Evolutionary conservation across 2,797 vertebrate genomes (phyloP).

Genomic region (Tapera naevia): DNA sequence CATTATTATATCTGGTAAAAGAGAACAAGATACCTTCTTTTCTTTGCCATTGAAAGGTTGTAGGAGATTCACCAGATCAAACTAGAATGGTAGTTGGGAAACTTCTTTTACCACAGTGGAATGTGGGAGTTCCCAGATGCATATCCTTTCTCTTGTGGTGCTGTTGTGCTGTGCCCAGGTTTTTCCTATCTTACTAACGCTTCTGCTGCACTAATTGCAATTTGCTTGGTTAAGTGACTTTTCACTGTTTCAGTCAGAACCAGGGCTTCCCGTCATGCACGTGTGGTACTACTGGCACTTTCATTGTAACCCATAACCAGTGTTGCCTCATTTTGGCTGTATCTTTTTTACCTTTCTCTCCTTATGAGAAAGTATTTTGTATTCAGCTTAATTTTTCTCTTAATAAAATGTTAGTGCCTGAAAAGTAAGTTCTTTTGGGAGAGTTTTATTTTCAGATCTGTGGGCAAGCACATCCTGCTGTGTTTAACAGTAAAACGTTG

Average conservation of each 20-base stretch:
- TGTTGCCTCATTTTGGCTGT: slow-evolving; percentile 69
- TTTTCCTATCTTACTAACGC: slow-evolving; percentile 5
- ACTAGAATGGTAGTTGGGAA: neutral
- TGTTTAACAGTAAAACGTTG: slow-evolving; percentile 47
- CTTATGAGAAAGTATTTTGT: slow-evolving; percentile 71
- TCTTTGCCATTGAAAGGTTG: neutral
- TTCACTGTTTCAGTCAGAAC: slow-evolving; percentile 12
- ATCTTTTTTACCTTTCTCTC: slow-evolving; percentile 68
- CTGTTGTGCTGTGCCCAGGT: neutral
- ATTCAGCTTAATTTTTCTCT: slow-evolving; percentile 61
- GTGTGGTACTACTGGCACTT: slow-evolving; percentile 47
- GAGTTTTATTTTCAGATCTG: slow-evolving; percentile 69
- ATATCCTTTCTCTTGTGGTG: neutral
- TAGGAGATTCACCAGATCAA: neutral
- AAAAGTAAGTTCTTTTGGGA: slow-evolving; percentile 70
- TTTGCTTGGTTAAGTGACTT: slow-evolving; percentile 15
- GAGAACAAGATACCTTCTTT: neutral
- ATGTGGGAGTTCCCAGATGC: neutral
- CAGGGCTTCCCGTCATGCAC: slow-evolving; percentile 42
- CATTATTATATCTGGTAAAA: neutral
- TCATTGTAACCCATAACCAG: slow-evolving; percentile 54
- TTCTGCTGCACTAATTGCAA: slow-evolving; percentile 3
- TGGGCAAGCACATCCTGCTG: slow-evolving; percentile 40
- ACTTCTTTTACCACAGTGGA: neutral
- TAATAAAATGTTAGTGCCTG: slow-evolving; percentile 75